These are phyloP conservation scores for Nymphalis urticae DNA, from an alignment of 2,888 invertebrate genomes.

Conservation along the genomic window DNA sequence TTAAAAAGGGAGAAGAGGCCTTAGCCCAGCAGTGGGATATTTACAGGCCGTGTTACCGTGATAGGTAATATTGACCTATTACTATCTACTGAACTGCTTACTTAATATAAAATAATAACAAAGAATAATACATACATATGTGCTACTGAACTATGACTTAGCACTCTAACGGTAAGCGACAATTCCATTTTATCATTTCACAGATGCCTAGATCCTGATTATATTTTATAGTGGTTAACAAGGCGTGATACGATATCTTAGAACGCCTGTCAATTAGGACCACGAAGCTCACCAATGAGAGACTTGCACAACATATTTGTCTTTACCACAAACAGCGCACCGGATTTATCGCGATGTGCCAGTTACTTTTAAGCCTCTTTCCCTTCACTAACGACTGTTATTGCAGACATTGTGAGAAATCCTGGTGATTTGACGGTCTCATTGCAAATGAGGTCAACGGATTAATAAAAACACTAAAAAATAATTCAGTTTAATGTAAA, in stretches of 20 bases:
- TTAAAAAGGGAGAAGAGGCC: too few relatives aligned
- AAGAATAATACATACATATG: neutral
- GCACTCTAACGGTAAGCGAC: neutral
- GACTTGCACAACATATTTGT: constrained; percentile 61
- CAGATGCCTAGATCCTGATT: constrained; percentile 4
- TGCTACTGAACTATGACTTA: neutral
- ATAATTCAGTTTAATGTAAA: neutral
- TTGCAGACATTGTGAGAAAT: constrained; percentile 30
- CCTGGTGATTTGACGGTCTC: neutral
- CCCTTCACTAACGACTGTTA: constrained; percentile 44
- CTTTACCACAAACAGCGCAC: constrained; percentile 51
- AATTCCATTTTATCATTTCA: constrained; percentile 3
- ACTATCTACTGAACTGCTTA: too few relatives aligned
- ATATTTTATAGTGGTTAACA: neutral
- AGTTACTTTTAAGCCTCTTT: constrained; percentile 44
- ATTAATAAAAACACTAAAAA: neutral
- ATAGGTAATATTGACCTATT: too few relatives aligned
- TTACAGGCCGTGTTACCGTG: too few relatives aligned
- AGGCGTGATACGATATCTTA: constrained; percentile 55
- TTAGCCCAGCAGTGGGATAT: too few relatives aligned
- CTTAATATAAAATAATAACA: too few relatives aligned
- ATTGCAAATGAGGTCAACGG: neutral
- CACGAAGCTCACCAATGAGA: constrained; percentile 58
- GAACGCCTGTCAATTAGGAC: constrained; percentile 72
- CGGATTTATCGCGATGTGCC: constrained; percentile 52